These are phyloP conservation scores for Oxytorus armatus DNA, from an alignment of 2,888 invertebrate species.

Conservation along the genomic window DNA sequence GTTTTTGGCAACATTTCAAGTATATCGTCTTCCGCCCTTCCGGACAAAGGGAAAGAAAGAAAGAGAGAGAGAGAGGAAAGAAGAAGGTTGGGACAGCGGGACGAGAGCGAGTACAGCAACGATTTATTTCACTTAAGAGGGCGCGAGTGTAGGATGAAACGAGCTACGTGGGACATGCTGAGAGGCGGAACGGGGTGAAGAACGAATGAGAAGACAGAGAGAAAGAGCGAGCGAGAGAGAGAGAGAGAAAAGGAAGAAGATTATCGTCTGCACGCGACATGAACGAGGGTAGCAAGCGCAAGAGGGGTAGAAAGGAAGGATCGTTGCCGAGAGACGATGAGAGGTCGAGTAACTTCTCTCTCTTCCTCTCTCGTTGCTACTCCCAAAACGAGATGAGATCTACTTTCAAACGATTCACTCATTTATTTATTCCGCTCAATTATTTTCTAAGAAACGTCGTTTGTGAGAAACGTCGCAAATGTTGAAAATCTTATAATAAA, in stretches of 20 bases:
- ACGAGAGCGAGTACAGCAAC: conserved; percentile 63
- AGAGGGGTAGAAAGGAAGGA: conserved; percentile 1
- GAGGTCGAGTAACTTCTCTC: conserved; percentile 41
- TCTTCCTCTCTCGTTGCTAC: conserved; percentile 19
- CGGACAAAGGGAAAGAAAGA: conserved; percentile 23
- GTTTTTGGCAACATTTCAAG: conserved; percentile 72
- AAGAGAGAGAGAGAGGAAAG: conserved; percentile 25
- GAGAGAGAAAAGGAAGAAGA: conserved; percentile 53
- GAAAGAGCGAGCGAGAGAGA: conserved; percentile 36
- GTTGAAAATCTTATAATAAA: not conserved
- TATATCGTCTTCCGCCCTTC: conserved; percentile 59
- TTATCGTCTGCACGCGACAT: conserved; percentile 65
- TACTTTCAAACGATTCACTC: conserved; percentile 36
- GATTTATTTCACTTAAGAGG: conserved; percentile 71
- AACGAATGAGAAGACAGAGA: conserved; percentile 55
- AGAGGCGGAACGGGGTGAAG: conserved; percentile 55
- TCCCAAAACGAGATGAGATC: conserved; percentile 36
- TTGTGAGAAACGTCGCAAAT: not conserved
- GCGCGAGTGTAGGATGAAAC: conserved; percentile 58
- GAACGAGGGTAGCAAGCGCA: conserved; percentile 10
- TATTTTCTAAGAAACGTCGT: too few species aligned
- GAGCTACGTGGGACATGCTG: conserved; percentile 55
- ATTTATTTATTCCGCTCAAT: conserved; percentile 38
- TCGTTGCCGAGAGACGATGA: conserved; percentile 47
- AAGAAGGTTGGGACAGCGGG: conserved; percentile 33